Evolutionary conservation across 2,797 vertebrate species (phyloP).

Genomic region (Melanotaenia parkinsoni): DNA sequence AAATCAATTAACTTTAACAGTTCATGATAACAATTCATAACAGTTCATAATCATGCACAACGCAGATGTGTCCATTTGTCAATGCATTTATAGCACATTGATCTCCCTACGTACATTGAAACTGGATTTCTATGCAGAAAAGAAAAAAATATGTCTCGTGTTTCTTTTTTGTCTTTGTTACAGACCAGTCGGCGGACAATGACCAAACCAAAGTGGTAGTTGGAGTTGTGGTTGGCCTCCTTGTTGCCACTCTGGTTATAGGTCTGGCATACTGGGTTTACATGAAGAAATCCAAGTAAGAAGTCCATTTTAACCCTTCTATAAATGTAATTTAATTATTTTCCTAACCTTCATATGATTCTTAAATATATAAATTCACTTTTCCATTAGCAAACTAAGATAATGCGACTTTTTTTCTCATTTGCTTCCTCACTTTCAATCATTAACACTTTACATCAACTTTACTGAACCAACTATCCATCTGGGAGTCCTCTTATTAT

Average conservation of each 20-base stretch:
- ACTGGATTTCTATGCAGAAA: constrained; percentile 11
- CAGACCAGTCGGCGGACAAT: constrained; percentile 72
- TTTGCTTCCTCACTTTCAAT: not conserved
- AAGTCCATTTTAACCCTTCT: not conserved
- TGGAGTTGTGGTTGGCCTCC: constrained; percentile 90
- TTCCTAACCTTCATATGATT: not conserved
- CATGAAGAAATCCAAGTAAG: constrained; percentile 95
- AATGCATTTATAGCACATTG: constrained; percentile 45
- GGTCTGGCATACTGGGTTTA: constrained; percentile 91
- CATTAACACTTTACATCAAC: not conserved
- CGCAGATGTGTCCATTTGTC: constrained; percentile 69
- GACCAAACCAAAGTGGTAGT: constrained; percentile 92
- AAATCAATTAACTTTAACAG: too few relatives aligned
- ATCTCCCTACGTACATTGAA: constrained; percentile 7
- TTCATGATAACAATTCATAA: constrained; percentile 53
- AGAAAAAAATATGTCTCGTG: not conserved
- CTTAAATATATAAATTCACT: not conserved
- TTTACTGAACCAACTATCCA: not conserved
- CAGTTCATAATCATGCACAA: constrained; percentile 44
- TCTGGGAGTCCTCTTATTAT: not conserved
- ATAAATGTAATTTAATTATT: not conserved
- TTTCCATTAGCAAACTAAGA: not conserved
- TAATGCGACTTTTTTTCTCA: not conserved
- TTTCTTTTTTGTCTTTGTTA: constrained; percentile 41
- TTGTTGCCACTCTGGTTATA: constrained; percentile 87